Conservation (phyloP, 2,113 vertebrate genomes). For the Phalacrocorax pelagicus region DNA sequence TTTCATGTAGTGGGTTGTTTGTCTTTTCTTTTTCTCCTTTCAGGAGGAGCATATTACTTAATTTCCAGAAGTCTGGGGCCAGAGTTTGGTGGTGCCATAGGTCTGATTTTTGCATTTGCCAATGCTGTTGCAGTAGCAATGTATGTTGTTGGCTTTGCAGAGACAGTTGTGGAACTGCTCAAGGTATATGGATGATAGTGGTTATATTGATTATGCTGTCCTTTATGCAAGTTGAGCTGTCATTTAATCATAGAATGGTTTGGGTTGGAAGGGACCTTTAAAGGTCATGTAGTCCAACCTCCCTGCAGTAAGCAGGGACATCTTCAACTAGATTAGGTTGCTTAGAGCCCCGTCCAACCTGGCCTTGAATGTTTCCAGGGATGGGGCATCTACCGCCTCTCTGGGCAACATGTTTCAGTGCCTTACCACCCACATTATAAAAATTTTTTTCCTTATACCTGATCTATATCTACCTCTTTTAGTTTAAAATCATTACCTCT, state of each 20-base stretch:
- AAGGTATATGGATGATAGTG: slow-evolving; percentile 63
- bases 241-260: neutral
- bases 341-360: fast-evolving
- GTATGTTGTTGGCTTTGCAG: slow-evolving; percentile 98
- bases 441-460: neutral
- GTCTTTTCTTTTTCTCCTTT: neutral
- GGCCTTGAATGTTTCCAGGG: neutral
- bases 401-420: neutral
- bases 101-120: slow-evolving; percentile 96
- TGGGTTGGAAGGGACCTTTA: neutral
- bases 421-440: fast-evolving
- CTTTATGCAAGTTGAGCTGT: neutral
- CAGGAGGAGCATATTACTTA: slow-evolving; percentile 96
- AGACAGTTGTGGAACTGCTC: slow-evolving; percentile 92
- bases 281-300: neutral
- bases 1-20: neutral
- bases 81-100: slow-evolving; percentile 97
- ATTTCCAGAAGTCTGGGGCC: slow-evolving; percentile 97
- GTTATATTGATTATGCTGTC: neutral
- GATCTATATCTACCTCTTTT: neutral
- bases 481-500: neutral
- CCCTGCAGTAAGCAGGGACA: neutral
- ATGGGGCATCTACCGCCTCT: neutral
- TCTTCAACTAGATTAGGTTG: fast-evolving
- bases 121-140: slow-evolving; percentile 98